Base-by-base conservation (phyloP, 2,888 invertebrate genomes). In the Saturnia japonica region DNA sequence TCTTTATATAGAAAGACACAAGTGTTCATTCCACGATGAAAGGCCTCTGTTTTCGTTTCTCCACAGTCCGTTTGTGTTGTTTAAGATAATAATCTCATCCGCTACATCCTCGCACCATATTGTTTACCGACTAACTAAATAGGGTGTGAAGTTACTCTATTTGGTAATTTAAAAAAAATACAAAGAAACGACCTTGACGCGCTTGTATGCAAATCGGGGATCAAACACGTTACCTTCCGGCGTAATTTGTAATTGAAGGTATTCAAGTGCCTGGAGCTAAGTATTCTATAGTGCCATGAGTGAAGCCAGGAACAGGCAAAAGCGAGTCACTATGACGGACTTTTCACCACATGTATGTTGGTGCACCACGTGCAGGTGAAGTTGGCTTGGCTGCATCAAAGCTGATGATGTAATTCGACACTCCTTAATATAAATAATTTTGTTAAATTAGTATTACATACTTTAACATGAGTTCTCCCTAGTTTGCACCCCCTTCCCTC, bases 91-190 rank as follows among this genome's bases (percentile, higher is more conserved):
- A 14, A 60, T 60, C 57, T 60, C 57, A 60, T 60, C 57, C 25
- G 57, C 25, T 60, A 28, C 57, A 60, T 60, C 57, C 57, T 60
- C 57, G 28, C 57, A 14, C 57, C 57, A 60, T 60, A 60, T 60
- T 60, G 57, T 60, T 25, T 60, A 60, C 57, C 57, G 57, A 14
- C 25, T 28, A 60, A 60, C 28, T 60, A 60, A 60, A 60, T 60
- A 60, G 57, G 57, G 25, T 60, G 57, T 60, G 57, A 60, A 60
- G 57, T 60, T 25, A 60, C 57, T 25, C 25, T 60, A 60, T 60
- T 28, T 60, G 57, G 57, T 19, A 60, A 60, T 60, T 14, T 14
- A 60, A 60, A 25, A 60, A 60, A 60, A 12, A 25, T n/a, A 57
- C 57, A 57, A 60, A 60, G 28, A 28, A 4, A 28, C 28, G 57